A percentile compares a stretch with the other conserved stretches of the same genome.
Evolutionary conservation across 1,140 invertebrate species (phyloP).

Genomic region (Zophobas atratus): DNA sequence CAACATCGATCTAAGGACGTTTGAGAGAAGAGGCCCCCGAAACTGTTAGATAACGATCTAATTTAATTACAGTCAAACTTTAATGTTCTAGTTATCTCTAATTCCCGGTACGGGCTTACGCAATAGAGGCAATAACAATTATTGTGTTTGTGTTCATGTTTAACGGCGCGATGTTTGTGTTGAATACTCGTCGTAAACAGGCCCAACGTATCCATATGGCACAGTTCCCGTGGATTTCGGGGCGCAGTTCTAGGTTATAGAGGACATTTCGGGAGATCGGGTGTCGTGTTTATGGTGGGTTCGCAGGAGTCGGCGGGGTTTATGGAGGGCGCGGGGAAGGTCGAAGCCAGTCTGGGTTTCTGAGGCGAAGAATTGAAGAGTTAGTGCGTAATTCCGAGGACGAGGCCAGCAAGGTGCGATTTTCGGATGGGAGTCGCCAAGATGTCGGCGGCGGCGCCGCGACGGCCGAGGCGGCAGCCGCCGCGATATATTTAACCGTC

Average conservation of each 20-base stretch:
- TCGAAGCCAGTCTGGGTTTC: not conserved
- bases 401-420: slow-evolving; percentile 49
- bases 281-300: not conserved
- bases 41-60: not conserved
- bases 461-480: not conserved
- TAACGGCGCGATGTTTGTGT: slow-evolving; percentile 6
- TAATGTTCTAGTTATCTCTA: slow-evolving; percentile 7
- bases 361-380: slow-evolving; percentile 1
- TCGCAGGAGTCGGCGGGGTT: not conserved
- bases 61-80: slow-evolving; percentile 7
- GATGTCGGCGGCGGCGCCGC: slow-evolving; percentile 30
- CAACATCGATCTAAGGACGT: not conserved
- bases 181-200: slow-evolving; percentile 11
- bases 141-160: slow-evolving; percentile 12
- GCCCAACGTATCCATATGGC: slow-evolving; percentile 5
- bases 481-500: slow-evolving; percentile 8
- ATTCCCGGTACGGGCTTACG: slow-evolving; percentile 13
- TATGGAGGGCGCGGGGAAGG: not conserved
- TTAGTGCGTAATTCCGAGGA: slow-evolving; percentile 50
- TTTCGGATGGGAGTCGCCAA: slow-evolving; percentile 47
- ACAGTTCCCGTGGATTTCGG: not conserved
- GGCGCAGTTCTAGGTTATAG: not conserved
- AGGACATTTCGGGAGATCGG: not conserved
- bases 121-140: slow-evolving; percentile 21
- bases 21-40: not conserved